Evolutionary conservation across 2,888 invertebrate species (phyloP), one percentile per base, ranked within the genome.

Genomic region (Platycnemis pennipes): DNA sequence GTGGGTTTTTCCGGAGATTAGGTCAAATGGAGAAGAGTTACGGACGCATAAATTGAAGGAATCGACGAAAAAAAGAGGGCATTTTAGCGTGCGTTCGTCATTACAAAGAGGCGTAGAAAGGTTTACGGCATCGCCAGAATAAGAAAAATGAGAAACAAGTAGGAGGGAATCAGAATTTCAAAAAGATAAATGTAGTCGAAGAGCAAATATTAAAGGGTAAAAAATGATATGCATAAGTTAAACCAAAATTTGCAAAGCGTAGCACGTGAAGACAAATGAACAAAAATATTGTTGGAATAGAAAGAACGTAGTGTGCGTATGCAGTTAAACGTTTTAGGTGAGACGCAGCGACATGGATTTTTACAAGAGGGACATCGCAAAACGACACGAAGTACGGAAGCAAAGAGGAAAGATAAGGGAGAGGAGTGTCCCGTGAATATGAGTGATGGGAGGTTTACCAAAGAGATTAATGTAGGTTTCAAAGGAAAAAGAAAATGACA

Each of bases 381-480:
- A 2, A 31, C 56, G 46, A 88, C 31, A 49, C 49, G 89, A 42
- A 42, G 7, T 26, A 87, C 11, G 26, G 26, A 11, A 46, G 45
- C 44, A 16, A 8, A 87, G 87, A 45, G 45, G 11, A 53, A 42
- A 89, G 5, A 89, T 37, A 37, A 13, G 42, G 4, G 7, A n/a
- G 45, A 31, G 44, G 45, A 89, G n/a, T 44, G 63, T n/a, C 44
- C 63, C 63, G 42, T 56, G 19, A 63, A n/a, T 42, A 44, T 37
- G 16, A 69, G 91, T 37, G 77, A 42, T n/a, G 42, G 1, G 44
- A 69, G 45, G 69, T 63, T 77, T 44, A 69, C n/a, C 45, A 42
- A 91, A 63, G 63, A 91, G 49, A 77, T 85, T 53, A 46, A n/a
- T 46, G 8, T 4, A 85, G 86, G 94, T 44, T 46, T 46, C 26